Evolutionary conservation across 2,888 invertebrate species (phyloP).

Genomic region (Platyscelio sp.): DNA sequence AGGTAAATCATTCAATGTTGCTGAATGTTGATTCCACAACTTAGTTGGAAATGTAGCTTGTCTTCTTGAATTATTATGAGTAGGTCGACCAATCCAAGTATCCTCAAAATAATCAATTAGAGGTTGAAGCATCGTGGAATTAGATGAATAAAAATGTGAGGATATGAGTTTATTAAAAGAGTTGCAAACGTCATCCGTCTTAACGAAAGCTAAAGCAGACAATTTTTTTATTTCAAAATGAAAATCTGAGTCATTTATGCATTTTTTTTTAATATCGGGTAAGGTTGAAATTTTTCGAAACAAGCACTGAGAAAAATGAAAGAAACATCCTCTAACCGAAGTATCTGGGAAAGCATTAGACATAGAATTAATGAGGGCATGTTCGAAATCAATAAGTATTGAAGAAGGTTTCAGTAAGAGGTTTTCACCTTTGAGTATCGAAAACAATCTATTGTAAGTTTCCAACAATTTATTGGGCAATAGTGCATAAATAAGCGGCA

Average conservation of each 20-base stretch:
- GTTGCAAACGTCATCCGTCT: neutral
- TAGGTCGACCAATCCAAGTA: neutral
- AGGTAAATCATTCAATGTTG: neutral
- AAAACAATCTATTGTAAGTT: constrained; percentile 24
- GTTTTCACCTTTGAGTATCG: constrained; percentile 26
- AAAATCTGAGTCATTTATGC: constrained; percentile 17
- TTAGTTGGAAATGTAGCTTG: neutral
- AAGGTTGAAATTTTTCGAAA: constrained; percentile 36
- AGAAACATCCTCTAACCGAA: constrained; percentile 28
- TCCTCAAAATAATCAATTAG: constrained; percentile 3
- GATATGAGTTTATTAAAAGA: neutral
- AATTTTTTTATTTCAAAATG: constrained; percentile 33
- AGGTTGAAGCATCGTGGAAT: neutral
- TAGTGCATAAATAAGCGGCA: constrained; percentile 8
- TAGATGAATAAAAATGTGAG: neutral
- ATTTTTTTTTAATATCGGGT: constrained; percentile 7
- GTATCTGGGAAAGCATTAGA: neutral
- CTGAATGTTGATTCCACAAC: constrained; percentile 16
- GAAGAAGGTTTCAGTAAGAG: neutral
- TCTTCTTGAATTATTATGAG: neutral
- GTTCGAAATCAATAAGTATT: constrained; percentile 13
- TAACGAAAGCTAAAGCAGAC: constrained; percentile 32
- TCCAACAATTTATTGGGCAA: constrained; percentile 44
- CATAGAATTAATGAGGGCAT: neutral
- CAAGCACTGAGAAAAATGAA: constrained; percentile 46